Evolutionary conservation across 2,113 vertebrate species (phyloP).

Genomic region (Otocyon megalotis): DNA sequence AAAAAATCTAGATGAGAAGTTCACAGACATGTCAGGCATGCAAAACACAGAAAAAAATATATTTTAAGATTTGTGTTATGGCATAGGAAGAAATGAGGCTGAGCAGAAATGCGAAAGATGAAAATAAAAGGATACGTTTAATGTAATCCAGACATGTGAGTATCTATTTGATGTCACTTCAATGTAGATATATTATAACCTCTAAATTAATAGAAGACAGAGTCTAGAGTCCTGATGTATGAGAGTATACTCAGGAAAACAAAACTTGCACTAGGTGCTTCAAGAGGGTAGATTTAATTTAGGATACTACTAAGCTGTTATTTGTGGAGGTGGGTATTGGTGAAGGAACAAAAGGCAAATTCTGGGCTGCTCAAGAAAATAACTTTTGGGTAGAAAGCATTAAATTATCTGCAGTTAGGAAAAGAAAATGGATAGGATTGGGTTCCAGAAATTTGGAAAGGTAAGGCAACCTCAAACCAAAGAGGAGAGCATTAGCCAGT

Average conservation of each 20-base stretch:
- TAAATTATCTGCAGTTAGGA: neutral
- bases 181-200: neutral
- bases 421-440: neutral
- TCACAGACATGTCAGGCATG: neutral
- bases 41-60: neutral
- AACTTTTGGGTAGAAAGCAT: neutral
- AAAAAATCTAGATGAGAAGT: neutral
- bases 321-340: fast-evolving
- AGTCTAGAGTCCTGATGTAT: neutral
- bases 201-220: neutral
- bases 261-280: neutral
- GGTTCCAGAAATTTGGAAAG: neutral
- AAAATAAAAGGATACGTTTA: neutral
- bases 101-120: neutral
- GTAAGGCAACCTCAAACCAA: neutral
- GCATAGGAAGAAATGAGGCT: neutral
- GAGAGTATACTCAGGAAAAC: neutral
- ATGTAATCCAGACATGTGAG: fast-evolving
- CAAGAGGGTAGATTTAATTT: neutral
- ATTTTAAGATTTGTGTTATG: neutral
- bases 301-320: neutral
- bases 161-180: neutral
- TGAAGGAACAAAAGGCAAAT: neutral
- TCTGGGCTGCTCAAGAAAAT: neutral
- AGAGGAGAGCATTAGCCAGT: neutral